phyloP scores from a whole-genome alignment of 2,888 invertebrate species.

The Sepiola atlantica region DNA sequence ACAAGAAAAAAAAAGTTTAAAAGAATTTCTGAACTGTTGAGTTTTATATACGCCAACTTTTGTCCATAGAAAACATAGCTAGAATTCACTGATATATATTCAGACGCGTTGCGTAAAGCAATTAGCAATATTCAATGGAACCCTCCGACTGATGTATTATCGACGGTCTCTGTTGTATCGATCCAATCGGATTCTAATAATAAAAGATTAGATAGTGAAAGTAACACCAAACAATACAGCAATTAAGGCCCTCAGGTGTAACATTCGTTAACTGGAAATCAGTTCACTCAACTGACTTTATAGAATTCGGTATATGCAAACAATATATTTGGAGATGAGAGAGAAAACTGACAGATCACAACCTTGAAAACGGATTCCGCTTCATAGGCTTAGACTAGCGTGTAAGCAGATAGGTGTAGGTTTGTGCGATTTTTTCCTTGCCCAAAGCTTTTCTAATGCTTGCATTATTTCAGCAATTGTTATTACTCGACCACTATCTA shows the following conservation, averaged over 20 bases:
- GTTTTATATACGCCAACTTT: background rate
- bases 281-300: background rate
- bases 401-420: too few relatives aligned
- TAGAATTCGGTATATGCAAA: background rate
- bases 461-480: too few relatives aligned
- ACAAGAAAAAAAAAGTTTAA: background rate
- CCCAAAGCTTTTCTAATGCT: too few relatives aligned
- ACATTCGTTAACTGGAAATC: background rate
- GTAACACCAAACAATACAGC: background rate
- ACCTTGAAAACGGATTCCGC: too few relatives aligned
- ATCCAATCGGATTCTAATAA: background rate
- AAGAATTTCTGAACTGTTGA: background rate
- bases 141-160: background rate
- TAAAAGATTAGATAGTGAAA: background rate
- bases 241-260: background rate
- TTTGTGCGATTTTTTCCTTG: too few relatives aligned
- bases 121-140: conserved; percentile 32
- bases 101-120: background rate
- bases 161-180: background rate
- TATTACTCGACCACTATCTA: too few relatives aligned
- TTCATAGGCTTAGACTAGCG: too few relatives aligned
- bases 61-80: background rate
- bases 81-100: background rate
- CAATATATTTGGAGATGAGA: background rate
- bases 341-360: too few relatives aligned